Conservation (phyloP, 2,797 vertebrate species). For the Cercopithecus neglectus region DNA sequence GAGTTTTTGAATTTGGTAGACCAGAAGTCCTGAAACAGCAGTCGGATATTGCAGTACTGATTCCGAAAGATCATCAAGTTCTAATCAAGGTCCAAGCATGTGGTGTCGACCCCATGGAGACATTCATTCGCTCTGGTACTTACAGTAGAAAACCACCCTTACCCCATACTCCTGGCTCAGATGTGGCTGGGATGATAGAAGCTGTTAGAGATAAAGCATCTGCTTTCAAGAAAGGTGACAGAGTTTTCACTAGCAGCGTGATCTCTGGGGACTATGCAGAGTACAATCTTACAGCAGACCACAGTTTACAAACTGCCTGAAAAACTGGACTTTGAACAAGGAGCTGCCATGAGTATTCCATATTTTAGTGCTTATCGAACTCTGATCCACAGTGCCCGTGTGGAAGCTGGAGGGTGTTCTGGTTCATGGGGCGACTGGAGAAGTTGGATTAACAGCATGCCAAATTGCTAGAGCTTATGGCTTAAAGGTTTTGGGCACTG, state of each 20-base stretch:
- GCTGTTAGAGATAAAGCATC: constrained; percentile 87
- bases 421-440: too few relatives aligned
- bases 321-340: constrained; percentile 89
- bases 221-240: constrained; percentile 91
- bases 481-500: constrained; percentile 92
- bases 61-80: constrained; percentile 89
- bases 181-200: constrained; percentile 91
- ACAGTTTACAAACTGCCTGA: constrained; percentile 88
- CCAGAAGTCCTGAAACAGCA: constrained; percentile 90
- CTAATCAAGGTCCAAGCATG: constrained; percentile 92
- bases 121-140: constrained; percentile 91
- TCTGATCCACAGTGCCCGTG: constrained; percentile 86
- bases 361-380: constrained; percentile 95
- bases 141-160: constrained; percentile 85
- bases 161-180: constrained; percentile 92
- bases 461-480: constrained; percentile 92
- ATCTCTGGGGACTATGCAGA: constrained; percentile 94
- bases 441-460: constrained; percentile 91
- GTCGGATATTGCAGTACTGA: constrained; percentile 85
- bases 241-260: constrained; percentile 90
- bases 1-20: constrained; percentile 92
- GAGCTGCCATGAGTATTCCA: constrained; percentile 91
- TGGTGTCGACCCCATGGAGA: constrained; percentile 95
- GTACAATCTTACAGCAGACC: constrained; percentile 86
- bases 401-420: too few relatives aligned